Evolutionary conservation across 2,797 vertebrate genomes (phyloP).

Genomic region (Semotilus atromaculatus): DNA sequence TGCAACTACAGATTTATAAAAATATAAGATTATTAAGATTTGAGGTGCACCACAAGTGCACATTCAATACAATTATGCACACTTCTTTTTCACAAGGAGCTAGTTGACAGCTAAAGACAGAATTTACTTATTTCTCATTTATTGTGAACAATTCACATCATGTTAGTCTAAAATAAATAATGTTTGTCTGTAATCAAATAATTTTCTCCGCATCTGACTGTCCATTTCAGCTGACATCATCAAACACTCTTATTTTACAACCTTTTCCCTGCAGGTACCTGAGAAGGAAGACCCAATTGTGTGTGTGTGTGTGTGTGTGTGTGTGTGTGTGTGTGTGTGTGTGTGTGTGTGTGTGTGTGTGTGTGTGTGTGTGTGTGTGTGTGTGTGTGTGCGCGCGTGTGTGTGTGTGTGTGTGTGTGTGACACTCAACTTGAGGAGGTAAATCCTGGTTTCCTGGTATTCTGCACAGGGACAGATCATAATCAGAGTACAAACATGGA

Average conservation of each 20-base stretch:
- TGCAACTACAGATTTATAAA: neutral
- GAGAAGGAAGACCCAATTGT: neutral
- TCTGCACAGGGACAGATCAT: constrained; percentile 62
- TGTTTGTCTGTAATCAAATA: neutral
- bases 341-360: neutral
- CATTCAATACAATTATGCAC: neutral
- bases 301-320: too few relatives aligned
- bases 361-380: constrained; percentile 32
- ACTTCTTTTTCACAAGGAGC: neutral
- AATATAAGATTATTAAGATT: neutral
- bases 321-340: neutral
- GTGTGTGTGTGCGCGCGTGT: constrained; percentile 23
- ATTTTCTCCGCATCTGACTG: neutral
- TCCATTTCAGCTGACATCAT: neutral
- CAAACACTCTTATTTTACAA: neutral
- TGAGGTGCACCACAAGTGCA: neutral
- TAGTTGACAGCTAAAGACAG: neutral
- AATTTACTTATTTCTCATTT: neutral
- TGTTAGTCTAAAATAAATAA: neutral
- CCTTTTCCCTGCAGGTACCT: neutral
- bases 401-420: constrained; percentile 47
- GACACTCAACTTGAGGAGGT: constrained; percentile 59
- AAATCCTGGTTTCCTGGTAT: constrained; percentile 66
- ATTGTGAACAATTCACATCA: neutral
- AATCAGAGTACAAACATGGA: constrained; percentile 59